A percentile compares a stretch with the other conserved stretches of the same genome.
Conservation (phyloP, 2,797 vertebrate species). For the Amblyraja radiata region DNA sequence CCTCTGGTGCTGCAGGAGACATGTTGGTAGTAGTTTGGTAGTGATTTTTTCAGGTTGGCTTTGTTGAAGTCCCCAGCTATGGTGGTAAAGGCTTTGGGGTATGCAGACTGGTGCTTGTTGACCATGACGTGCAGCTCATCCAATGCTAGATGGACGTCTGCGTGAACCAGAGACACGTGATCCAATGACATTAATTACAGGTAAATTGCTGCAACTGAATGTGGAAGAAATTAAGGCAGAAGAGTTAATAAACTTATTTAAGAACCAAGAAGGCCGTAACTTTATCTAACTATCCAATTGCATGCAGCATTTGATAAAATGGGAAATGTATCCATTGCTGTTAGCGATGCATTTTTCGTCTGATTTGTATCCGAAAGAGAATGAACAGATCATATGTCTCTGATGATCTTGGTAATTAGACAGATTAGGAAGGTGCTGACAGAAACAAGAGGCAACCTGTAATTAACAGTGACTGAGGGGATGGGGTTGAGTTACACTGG, state of each 20-base stretch:
- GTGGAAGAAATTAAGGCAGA: background rate
- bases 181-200: background rate
- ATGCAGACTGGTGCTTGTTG: too few species aligned
- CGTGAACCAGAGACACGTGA: background rate
- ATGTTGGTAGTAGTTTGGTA: too few species aligned
- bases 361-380: background rate
- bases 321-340: constrained; percentile 15
- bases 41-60: too few species aligned
- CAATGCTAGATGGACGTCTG: too few species aligned
- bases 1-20: too few species aligned
- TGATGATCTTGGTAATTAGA: background rate
- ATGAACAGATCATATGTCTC: constrained; percentile 1
- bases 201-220: background rate
- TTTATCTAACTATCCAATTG: background rate
- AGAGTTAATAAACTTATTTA: background rate
- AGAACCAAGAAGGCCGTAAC: background rate
- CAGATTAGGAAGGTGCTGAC: constrained; percentile 21
- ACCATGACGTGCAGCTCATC: too few species aligned
- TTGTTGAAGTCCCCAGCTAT: too few species aligned
- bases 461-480: constrained; percentile 23
- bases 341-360: background rate
- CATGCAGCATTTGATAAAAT: background rate
- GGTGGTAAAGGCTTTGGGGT: too few species aligned
- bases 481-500: background rate
- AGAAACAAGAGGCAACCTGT: constrained; percentile 13